Conservation (phyloP, 2,888 invertebrate species). For the Fabriciana adippe region DNA sequence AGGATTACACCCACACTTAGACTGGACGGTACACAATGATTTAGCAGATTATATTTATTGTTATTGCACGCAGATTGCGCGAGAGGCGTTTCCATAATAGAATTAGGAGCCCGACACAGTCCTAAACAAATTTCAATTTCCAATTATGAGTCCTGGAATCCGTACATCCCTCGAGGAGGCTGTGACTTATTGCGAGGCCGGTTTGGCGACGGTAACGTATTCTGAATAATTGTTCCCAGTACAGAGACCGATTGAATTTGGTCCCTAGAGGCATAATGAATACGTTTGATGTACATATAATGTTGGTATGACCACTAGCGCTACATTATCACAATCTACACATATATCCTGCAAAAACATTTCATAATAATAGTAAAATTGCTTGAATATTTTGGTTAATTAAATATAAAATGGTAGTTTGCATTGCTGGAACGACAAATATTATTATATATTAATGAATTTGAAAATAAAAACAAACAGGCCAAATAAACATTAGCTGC, state of each 20-base stretch:
- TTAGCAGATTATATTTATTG: slow-evolving; percentile 69
- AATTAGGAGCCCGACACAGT: slow-evolving; percentile 70
- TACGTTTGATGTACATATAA: slow-evolving; percentile 48
- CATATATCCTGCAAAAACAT: no score
- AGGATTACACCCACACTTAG: slow-evolving; percentile 28
- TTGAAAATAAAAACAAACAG: slow-evolving; percentile 45
- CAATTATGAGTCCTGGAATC: slow-evolving; percentile 71
- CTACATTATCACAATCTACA: neutral
- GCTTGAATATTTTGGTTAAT: no score
- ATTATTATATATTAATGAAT: neutral
- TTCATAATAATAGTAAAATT: no score
- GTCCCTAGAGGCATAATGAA: slow-evolving; percentile 58
- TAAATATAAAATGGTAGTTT: no score
- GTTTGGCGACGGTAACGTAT: slow-evolving; percentile 68
- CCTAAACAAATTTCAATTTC: slow-evolving; percentile 82
- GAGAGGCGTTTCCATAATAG: slow-evolving; percentile 66
- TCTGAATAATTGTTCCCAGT: slow-evolving; percentile 71
- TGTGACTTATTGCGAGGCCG: slow-evolving; percentile 71
- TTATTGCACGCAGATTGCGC: slow-evolving; percentile 69
- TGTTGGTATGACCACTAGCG: slow-evolving; percentile 19
- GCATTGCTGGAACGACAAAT: no score
- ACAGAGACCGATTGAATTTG: slow-evolving; percentile 59
- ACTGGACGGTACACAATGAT: slow-evolving; percentile 42
- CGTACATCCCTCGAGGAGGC: slow-evolving; percentile 63
- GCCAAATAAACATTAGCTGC: slow-evolving; percentile 46